Evolutionary conservation across 2,888 invertebrate species (phyloP).

Genomic region (Calliopum simillimum): DNA sequence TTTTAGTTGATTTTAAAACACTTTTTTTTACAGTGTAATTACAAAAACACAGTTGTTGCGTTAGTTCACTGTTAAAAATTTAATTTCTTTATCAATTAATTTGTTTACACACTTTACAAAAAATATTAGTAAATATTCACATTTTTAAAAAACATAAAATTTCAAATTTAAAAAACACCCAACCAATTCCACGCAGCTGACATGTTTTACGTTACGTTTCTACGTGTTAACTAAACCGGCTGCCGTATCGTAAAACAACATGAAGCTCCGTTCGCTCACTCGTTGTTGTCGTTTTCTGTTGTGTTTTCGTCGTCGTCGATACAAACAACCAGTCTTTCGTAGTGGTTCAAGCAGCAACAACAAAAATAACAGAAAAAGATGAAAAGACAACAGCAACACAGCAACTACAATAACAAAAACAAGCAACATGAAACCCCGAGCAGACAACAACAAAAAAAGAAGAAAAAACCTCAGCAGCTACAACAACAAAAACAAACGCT

Average conservation of each 20-base stretch:
- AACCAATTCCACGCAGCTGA: background rate
- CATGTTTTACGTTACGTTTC: slow-evolving; percentile 41
- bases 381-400: background rate
- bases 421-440: background rate
- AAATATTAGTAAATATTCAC: too few relatives aligned
- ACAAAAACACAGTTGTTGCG: background rate
- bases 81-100: background rate
- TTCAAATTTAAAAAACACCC: background rate
- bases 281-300: background rate
- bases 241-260: slow-evolving; percentile 23
- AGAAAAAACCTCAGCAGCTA: too few relatives aligned
- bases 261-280: background rate
- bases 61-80: background rate
- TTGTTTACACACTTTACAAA: too few relatives aligned
- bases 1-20: background rate
- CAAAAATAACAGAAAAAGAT: background rate
- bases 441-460: background rate
- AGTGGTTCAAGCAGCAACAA: background rate
- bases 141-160: background rate
- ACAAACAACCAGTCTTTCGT: background rate
- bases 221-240: slow-evolving; percentile 47
- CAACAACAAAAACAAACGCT: slow-evolving; percentile 12
- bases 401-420: background rate
- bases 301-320: background rate
- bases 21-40: background rate